Conservation (phyloP, 2,888 invertebrate species). For the Orthonevra nobilis region DNA sequence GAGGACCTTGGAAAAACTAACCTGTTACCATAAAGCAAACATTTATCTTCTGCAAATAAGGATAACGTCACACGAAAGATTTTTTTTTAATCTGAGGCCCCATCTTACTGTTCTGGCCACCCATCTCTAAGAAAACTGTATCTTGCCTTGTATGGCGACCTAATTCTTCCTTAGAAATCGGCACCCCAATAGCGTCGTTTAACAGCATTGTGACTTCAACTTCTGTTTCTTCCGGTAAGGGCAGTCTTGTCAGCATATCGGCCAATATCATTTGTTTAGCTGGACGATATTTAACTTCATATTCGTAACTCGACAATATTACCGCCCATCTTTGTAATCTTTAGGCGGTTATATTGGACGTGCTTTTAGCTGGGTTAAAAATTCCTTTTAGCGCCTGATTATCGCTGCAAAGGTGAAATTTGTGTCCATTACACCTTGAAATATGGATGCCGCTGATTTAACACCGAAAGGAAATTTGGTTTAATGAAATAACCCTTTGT, state of each 20-base stretch:
- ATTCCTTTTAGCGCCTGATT: background rate
- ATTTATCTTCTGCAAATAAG: no score
- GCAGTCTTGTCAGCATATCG: slow-evolving; percentile 65
- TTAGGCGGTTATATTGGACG: slow-evolving; percentile 35
- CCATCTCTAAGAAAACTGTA: no score
- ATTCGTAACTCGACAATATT: slow-evolving; percentile 33
- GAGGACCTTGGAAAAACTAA: no score
- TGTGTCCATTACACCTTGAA: slow-evolving; percentile 11
- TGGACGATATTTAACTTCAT: slow-evolving; percentile 39
- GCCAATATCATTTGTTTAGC: slow-evolving; percentile 52
- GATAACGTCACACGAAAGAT: no score
- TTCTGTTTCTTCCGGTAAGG: background rate
- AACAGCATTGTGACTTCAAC: no score
- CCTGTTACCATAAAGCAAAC: no score
- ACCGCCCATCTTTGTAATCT: slow-evolving; percentile 33
- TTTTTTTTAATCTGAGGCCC: no score
- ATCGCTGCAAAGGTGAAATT: slow-evolving; percentile 5
- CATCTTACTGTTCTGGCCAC: no score
- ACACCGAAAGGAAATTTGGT: slow-evolving; percentile 28
- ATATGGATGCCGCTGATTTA: slow-evolving; percentile 19
- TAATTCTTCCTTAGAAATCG: no score
- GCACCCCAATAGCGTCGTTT: no score
- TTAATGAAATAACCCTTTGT: slow-evolving; percentile 31
- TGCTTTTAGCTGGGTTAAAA: slow-evolving; percentile 48
- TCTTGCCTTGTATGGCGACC: no score